Base-by-base conservation (phyloP, 2,888 invertebrate species). In the Tenthredo notha region DNA sequence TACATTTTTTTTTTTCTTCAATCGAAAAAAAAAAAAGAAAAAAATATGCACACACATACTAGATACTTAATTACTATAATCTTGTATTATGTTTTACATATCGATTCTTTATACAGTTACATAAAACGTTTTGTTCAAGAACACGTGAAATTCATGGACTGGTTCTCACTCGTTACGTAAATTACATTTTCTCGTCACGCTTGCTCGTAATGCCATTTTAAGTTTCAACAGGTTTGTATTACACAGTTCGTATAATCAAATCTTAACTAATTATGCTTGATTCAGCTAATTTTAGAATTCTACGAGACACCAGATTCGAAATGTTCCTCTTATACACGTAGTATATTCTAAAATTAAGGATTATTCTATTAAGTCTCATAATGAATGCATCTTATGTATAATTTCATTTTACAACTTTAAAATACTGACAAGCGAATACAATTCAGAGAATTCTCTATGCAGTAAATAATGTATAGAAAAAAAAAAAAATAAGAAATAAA, bases 381-480 rank as follows among this genome's bases (percentile, higher is more conserved):
- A 70, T 70, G 65, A 83, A 83, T 83, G 83, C 67, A 83, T 83
- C 67, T 65, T 83, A 83, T 67, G 15, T 65, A 84, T 84, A 84
- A 77, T 77, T 74, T 75, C 65, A 82, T 72, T 86, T 86, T 85
- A 86, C 85, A 86, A 84, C 74, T 86, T 88, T 87, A 87, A 87
- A 89, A 88, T 88, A 88, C 89, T 88, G 88, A 89, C 86, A 87
- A 89, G 85, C 82, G 61, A 82, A 86, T 85, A 80, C 85, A 72
- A 82, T 54, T 85, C 10, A 70, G 80, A 72, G 58, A 70, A 85
- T 78, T 54, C 70, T 80, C 47, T 50, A 47, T 50, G 54, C 82
- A 67, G 40, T 80, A 70, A 43, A 47, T 25, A 65, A 47, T 21
- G 47, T 40, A 25, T 78, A n/a, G 6, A 84, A 43, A n/a, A 18